Percentiles rank a stretch among this genome's conserved stretches.
phyloP scores from a whole-genome alignment of 1,140 invertebrate genomes.

The Chironomus tepperi region DNA sequence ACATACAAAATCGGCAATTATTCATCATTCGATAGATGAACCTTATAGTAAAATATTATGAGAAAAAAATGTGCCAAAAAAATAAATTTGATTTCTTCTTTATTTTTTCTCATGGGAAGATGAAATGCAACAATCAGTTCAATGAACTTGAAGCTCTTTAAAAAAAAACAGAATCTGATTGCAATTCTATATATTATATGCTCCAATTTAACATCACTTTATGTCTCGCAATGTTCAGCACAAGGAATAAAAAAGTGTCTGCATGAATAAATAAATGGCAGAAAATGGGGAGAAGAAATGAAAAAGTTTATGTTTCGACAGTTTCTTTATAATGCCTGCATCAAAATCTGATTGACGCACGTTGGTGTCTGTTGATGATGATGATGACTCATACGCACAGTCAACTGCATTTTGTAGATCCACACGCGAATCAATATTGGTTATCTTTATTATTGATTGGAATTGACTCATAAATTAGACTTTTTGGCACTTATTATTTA shows the following conservation, averaged over 20 bases:
- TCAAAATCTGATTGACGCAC: background rate
- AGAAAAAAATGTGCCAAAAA: conserved; percentile 2
- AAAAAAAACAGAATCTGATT: no score
- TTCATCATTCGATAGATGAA: background rate
- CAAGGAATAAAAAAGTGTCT: background rate
- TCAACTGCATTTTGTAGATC: background rate
- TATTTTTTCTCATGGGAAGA: background rate
- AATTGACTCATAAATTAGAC: conserved; percentile 8
- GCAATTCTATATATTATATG: background rate
- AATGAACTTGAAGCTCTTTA: conserved; percentile 3
- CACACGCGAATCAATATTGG: conserved; percentile 4
- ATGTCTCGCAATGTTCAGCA: background rate
- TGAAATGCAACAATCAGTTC: conserved; percentile 11
- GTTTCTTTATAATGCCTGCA: background rate
- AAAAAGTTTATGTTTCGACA: background rate
- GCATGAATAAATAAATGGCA: conserved; percentile 1
- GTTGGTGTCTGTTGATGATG: background rate
- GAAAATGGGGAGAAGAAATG: no score
- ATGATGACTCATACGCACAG: background rate
- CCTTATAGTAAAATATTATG: background rate
- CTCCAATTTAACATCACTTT: background rate
- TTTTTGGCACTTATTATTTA: background rate
- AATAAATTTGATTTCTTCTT: background rate
- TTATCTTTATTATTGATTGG: conserved; percentile 14
- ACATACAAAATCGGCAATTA: conserved; percentile 5